Base-by-base conservation (phyloP, 2,888 invertebrate genomes). In the Eupithecia vulgata region DNA sequence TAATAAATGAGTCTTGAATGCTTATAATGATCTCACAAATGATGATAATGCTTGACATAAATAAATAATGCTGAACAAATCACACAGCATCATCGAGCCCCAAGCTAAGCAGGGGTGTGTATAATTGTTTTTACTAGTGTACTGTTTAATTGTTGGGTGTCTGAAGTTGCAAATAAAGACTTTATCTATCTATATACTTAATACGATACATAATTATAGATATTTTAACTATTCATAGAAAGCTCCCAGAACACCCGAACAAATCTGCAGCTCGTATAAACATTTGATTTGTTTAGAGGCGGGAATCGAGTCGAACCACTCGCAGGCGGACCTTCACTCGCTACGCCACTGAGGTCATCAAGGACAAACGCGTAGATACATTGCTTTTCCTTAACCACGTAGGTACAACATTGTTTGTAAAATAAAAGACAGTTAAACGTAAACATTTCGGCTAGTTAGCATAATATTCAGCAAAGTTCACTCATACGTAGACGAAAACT, bases 401-500 rank as follows among this genome's bases (percentile, higher is more conserved):
- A n/a, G n/a, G n/a, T 7, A 17, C 45, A 0, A 40, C 7, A 8
- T n/a, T 48, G n/a, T 52, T 21, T 21, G 48, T 21, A 21, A 52
- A 52, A 52, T 52, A 52, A 21, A 48, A n/a, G n/a, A 10, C 45
- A 17, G 45, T 45, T 17, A 45, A 61, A 35, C 21, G 8, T 35
- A 61, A 34, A 35, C 35, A 35, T 35, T 62, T 62, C 34, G 35
- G 12, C 7, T 21, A 34, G 62, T 37, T 21, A 64, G 64, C 21
- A 40, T 65, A 21, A 40, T 65, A 65, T 15, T 37, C 37, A 65
- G 6, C 21, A 65, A 65, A 65, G 65, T 65, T 65, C 37, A 42
- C 25, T 35, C 62, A 68, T 70, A 67, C 37, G 61, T 70, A 40
- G 40, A 15, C 17, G n/a, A 37, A 67, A 67, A 52, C 45, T 64